phyloP scores from a whole-genome alignment of 2,888 invertebrate genomes.

The Xylota sylvarum region DNA sequence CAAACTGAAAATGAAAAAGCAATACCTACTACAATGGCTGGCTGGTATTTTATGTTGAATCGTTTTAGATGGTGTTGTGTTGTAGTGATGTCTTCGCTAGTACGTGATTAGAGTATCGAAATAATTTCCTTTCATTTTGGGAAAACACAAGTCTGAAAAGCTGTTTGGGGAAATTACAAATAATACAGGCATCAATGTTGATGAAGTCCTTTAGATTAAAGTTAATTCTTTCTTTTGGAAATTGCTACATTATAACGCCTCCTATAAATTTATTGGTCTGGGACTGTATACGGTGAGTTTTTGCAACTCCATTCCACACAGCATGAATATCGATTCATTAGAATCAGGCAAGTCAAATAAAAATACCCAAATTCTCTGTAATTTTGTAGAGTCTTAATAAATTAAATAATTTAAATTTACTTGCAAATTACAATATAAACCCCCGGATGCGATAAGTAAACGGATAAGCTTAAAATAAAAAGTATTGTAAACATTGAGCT shows the following conservation, averaged over 20 bases:
- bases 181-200: conserved; percentile 50
- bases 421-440: too few relatives aligned
- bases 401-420: too few relatives aligned
- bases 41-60: conserved; percentile 65
- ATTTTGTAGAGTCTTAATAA: too few relatives aligned
- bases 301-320: neutral
- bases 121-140: conserved; percentile 59
- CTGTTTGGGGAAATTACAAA: conserved; percentile 60
- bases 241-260: conserved; percentile 13
- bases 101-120: conserved; percentile 68
- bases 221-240: conserved; percentile 46
- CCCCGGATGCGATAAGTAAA: too few relatives aligned
- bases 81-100: conserved; percentile 48
- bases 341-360: too few relatives aligned
- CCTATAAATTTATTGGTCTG: conserved; percentile 3
- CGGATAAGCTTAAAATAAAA: too few relatives aligned
- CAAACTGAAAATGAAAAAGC: conserved; percentile 72
- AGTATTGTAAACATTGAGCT: too few relatives aligned
- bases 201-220: conserved; percentile 53
- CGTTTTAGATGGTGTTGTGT: conserved; percentile 41
- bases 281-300: neutral
- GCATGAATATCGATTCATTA: conserved; percentile 15
- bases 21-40: conserved; percentile 35
- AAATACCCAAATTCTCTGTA: too few relatives aligned
- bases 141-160: conserved; percentile 36